phyloP scores from a whole-genome alignment of 1,140 invertebrate species.

The Stenopsyche tienmushanensis region DNA sequence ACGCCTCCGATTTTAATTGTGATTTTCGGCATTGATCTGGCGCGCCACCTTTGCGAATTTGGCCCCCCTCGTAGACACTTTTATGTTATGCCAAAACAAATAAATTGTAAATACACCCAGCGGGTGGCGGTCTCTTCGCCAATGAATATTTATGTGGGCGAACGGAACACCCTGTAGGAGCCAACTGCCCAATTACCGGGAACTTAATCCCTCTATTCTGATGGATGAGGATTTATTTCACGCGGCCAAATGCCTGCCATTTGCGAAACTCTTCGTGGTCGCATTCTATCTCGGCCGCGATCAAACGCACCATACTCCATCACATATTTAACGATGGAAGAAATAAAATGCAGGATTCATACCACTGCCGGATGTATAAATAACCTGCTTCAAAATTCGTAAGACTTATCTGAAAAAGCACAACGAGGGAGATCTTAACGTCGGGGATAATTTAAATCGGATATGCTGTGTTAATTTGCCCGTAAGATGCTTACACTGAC shows the following conservation, averaged over 20 bases:
- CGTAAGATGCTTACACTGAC: too few relatives aligned
- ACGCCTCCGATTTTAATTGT: too few relatives aligned
- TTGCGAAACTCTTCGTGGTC: not conserved
- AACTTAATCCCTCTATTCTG: conserved; percentile 18
- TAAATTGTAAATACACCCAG: conserved; percentile 16
- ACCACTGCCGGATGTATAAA: too few relatives aligned
- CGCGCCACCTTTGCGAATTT: not conserved
- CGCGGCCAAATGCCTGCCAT: not conserved
- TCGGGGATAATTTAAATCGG: too few relatives aligned
- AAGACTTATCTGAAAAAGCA: too few relatives aligned
- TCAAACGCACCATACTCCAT: too few relatives aligned
- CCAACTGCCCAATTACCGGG: conserved; percentile 15
- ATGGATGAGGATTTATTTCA: conserved; percentile 14
- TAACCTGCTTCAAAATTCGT: too few relatives aligned
- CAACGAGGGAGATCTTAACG: too few relatives aligned
- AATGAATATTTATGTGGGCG: conserved; percentile 32
- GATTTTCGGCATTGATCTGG: too few relatives aligned
- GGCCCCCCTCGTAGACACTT: not conserved
- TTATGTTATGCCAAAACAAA: not conserved
- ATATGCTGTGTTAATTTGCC: too few relatives aligned
- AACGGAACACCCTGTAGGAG: not conserved
- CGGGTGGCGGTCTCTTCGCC: not conserved
- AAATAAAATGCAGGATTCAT: not conserved
- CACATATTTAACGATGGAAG: too few relatives aligned
- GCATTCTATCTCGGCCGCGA: too few relatives aligned